A percentile compares a stretch with the other conserved stretches of the same genome.
Evolutionary conservation across 1,140 invertebrate species (phyloP).

Genomic region (Nomia melanderi): DNA sequence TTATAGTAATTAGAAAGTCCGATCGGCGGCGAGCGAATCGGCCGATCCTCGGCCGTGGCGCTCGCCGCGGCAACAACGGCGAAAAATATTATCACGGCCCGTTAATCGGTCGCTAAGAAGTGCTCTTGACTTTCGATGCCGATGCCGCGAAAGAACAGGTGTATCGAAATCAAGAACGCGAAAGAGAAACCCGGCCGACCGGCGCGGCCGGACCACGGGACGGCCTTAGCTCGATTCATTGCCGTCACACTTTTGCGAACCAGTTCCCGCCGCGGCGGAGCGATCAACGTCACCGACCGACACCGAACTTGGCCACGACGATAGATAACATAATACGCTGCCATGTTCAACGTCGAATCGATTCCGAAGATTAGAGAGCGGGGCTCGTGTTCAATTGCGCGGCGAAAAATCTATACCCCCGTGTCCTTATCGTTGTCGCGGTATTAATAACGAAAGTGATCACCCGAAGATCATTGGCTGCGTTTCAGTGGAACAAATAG

Average conservation of each 20-base stretch:
- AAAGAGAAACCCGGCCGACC: constrained; percentile 33
- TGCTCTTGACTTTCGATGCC: constrained; percentile 32
- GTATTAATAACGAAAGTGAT: not conserved
- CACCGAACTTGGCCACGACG: not conserved
- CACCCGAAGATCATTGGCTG: too few species aligned
- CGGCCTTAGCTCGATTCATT: constrained; percentile 5
- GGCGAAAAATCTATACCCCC: too few species aligned
- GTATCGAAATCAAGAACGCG: constrained; percentile 36
- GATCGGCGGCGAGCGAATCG: not conserved
- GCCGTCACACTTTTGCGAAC: not conserved
- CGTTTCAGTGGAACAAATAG: too few species aligned
- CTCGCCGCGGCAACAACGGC: not conserved
- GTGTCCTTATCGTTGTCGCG: not conserved
- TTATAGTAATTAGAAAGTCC: constrained; percentile 1
- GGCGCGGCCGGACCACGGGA: not conserved
- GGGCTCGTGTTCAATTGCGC: too few species aligned
- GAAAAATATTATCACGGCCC: constrained; percentile 23
- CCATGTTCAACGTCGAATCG: not conserved
- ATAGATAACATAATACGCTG: not conserved
- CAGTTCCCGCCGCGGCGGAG: not conserved
- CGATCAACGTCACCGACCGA: not conserved
- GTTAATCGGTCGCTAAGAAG: constrained; percentile 21
- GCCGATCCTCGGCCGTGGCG: not conserved
- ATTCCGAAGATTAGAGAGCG: too few species aligned
- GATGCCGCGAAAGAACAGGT: constrained; percentile 14